These are phyloP conservation scores for Paracyclopina nana DNA, from an alignment of 1,140 invertebrate species.

Conservation along the genomic window DNA sequence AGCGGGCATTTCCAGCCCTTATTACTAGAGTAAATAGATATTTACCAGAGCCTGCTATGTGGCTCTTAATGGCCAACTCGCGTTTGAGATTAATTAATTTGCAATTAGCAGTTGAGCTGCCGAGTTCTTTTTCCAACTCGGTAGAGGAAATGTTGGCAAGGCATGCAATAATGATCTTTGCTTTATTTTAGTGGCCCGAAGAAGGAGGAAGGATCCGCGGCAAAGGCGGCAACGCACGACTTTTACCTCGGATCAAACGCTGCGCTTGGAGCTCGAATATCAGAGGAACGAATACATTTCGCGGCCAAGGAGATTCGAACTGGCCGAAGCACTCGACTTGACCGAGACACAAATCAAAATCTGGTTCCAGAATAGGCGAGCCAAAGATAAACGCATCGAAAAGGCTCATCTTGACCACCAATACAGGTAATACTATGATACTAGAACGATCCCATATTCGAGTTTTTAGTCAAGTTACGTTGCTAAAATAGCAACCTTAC, in stretches of 20 bases:
- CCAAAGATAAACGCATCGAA: slow-evolving; percentile 86
- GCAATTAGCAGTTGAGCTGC: too few relatives aligned
- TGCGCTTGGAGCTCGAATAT: slow-evolving; percentile 73
- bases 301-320: slow-evolving; percentile 55
- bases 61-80: too few relatives aligned
- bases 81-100: too few relatives aligned
- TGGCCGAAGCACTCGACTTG: slow-evolving; percentile 55
- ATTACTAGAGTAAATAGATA: too few relatives aligned
- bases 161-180: too few relatives aligned
- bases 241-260: slow-evolving; percentile 78
- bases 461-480: too few relatives aligned
- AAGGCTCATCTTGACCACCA: slow-evolving; percentile 86
- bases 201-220: slow-evolving; percentile 58
- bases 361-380: slow-evolving; percentile 88
- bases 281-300: slow-evolving; percentile 76
- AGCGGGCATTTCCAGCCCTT: too few relatives aligned
- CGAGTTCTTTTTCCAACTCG: too few relatives aligned
- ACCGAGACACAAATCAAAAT: slow-evolving; percentile 85
- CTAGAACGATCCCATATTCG: too few relatives aligned
- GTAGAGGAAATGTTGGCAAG: too few relatives aligned
- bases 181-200: slow-evolving; percentile 45
- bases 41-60: too few relatives aligned
- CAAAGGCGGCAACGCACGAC: slow-evolving; percentile 75
- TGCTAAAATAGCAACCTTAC: too few relatives aligned
- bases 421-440: slow-evolving; percentile 57